Evolutionary conservation across 2,888 invertebrate species (phyloP).

Genomic region (Reticulitermes lucifugus): DNA sequence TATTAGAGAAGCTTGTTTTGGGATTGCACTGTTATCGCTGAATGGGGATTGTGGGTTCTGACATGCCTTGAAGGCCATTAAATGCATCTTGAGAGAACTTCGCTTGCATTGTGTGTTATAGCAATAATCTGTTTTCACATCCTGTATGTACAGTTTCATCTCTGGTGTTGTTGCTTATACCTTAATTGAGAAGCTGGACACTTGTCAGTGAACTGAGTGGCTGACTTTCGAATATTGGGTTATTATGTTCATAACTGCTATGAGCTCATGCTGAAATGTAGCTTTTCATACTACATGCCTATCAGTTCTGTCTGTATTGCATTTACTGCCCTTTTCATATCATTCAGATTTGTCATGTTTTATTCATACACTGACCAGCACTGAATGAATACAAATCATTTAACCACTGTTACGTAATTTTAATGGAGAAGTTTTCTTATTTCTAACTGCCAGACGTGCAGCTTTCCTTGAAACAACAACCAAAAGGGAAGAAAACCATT

Average conservation of each 20-base stretch:
- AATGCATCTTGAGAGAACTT: no score
- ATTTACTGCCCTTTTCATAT: not conserved
- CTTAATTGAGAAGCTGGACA: no score
- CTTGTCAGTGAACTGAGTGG: no score
- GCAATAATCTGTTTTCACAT: no score
- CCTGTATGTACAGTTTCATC: no score
- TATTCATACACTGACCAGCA: not conserved
- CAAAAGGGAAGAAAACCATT: constrained; percentile 23
- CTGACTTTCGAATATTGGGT: not conserved
- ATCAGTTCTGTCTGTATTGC: not conserved
- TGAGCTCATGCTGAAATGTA: not conserved
- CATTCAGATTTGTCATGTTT: not conserved
- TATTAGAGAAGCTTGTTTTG: no score
- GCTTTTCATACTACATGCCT: not conserved
- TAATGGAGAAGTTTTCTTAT: constrained; percentile 13
- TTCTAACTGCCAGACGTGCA: constrained; percentile 23
- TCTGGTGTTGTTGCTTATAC: no score
- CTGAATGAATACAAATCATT: not conserved
- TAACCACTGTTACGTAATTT: not conserved
- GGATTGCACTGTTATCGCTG: no score
- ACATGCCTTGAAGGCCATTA: no score
- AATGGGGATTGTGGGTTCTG: no score
- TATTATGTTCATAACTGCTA: not conserved
- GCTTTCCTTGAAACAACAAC: not conserved
- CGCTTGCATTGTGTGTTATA: no score